Evolutionary conservation across 2,888 invertebrate species (phyloP).

Genomic region (Anticlea derivata): DNA sequence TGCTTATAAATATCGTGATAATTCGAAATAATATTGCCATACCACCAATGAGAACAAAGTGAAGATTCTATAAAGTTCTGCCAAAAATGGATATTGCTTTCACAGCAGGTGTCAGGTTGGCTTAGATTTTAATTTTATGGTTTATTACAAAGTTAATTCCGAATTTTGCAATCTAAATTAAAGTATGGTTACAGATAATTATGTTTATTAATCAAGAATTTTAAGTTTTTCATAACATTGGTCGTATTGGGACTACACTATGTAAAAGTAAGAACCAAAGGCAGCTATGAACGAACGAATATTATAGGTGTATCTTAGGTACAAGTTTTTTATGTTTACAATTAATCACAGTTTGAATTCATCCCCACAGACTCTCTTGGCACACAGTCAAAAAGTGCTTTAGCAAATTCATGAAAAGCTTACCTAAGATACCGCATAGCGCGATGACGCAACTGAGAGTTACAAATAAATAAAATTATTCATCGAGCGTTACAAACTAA

Average conservation of each 20-base stretch:
- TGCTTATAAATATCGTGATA: constrained; percentile 9
- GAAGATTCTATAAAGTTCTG: no score
- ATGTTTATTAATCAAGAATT: no score
- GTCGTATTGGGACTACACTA: no score
- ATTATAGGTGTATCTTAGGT: no score
- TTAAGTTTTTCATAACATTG: no score
- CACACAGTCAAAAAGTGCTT: constrained; percentile 19
- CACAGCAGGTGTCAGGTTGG: no score
- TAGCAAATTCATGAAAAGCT: constrained; percentile 15
- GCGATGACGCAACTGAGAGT: constrained; percentile 20
- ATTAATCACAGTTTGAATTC: constrained; percentile 13
- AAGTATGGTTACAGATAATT: no score
- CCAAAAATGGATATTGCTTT: no score
- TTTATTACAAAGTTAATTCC: no score
- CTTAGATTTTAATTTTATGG: background rate
- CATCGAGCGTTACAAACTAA: constrained; percentile 4
- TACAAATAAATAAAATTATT: constrained; percentile 9
- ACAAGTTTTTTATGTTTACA: background rate
- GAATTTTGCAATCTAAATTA: no score
- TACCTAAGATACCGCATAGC: constrained; percentile 24
- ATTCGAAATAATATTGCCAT: background rate
- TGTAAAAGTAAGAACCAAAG: no score
- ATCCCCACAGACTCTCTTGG: constrained; percentile 12
- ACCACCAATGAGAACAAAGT: constrained; percentile 24
- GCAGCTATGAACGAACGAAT: no score